A percentile compares a stretch with the other conserved stretches of the same genome.
phyloP scores from a whole-genome alignment of 2,113 vertebrate genomes.

The Chionomys nivalis region DNA sequence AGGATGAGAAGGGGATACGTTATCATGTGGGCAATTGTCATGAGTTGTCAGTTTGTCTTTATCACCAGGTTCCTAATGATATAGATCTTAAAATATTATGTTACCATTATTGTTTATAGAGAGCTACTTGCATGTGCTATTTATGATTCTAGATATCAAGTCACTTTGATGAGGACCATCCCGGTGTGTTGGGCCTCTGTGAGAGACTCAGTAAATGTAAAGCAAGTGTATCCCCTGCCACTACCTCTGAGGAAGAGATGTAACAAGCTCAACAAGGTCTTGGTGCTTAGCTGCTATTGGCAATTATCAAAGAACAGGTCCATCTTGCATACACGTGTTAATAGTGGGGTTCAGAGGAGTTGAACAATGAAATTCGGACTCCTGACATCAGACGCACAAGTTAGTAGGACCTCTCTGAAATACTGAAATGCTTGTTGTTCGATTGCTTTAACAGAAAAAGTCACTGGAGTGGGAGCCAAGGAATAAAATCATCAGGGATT shows the following conservation, averaged over 20 bases:
- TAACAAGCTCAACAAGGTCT: not conserved
- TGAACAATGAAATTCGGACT: not conserved
- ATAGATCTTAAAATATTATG: not conserved
- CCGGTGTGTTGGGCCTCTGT: not conserved
- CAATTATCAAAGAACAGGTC: not conserved
- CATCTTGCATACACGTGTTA: not conserved
- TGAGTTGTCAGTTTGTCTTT: not conserved
- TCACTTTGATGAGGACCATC: not conserved
- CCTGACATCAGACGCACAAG: not conserved
- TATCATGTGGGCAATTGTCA: not conserved
- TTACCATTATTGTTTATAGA: conserved; percentile 17
- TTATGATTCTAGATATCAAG: conserved; percentile 14
- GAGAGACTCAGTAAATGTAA: not conserved
- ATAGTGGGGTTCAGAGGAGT: not conserved
- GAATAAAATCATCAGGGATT: not conserved
- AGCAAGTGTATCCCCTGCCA: not conserved
- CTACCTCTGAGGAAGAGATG: not conserved
- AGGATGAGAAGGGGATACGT: not conserved
- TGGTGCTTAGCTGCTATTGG: not conserved
- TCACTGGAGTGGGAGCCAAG: not conserved
- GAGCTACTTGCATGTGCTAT: not conserved
- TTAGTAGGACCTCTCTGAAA: conserved; percentile 1
- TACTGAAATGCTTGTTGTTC: not conserved
- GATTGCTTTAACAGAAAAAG: not conserved
- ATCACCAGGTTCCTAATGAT: not conserved